Evolutionary conservation across 2,113 vertebrate genomes (phyloP).

Genomic region (Caloenas nicobarica): DNA sequence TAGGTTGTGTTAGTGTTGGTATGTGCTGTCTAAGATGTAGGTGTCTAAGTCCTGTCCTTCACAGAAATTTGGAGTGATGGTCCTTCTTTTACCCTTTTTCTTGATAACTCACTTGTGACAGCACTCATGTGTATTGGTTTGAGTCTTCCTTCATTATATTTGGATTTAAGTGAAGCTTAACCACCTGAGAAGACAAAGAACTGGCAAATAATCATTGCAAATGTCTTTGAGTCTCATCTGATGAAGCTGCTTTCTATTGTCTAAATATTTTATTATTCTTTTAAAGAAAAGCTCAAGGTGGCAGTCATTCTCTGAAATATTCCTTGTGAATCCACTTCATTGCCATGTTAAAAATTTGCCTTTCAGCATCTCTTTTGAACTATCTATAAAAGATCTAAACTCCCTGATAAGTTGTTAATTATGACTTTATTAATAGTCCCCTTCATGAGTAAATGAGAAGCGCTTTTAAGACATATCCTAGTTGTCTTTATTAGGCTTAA

Average conservation of each 20-base stretch:
- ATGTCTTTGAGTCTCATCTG: not conserved
- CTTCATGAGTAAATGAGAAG: not conserved
- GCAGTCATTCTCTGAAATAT: not conserved
- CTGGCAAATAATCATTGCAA: not conserved
- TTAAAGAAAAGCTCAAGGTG: not conserved
- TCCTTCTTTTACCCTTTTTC: not conserved
- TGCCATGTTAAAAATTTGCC: not conserved
- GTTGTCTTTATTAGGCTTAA: not conserved
- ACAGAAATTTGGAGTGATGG: not conserved
- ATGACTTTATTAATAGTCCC: not conserved
- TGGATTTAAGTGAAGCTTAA: not conserved
- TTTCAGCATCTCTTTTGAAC: not conserved
- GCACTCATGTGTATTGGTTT: fast-evolving
- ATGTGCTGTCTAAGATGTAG: not conserved
- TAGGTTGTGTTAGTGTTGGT: not conserved
- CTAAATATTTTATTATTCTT: not conserved
- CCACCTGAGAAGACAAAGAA: not conserved
- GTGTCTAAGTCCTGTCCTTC: not conserved
- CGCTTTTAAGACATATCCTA: not conserved
- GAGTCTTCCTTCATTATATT: not conserved
- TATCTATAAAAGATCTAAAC: not conserved
- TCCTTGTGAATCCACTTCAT: not conserved
- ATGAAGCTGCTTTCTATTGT: not conserved
- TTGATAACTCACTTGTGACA: not conserved
- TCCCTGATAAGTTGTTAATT: not conserved